Percentiles rank a stretch among this genome's conserved stretches.
Evolutionary conservation across 2,888 invertebrate species (phyloP).

Genomic region (Drymonia ruficornis): DNA sequence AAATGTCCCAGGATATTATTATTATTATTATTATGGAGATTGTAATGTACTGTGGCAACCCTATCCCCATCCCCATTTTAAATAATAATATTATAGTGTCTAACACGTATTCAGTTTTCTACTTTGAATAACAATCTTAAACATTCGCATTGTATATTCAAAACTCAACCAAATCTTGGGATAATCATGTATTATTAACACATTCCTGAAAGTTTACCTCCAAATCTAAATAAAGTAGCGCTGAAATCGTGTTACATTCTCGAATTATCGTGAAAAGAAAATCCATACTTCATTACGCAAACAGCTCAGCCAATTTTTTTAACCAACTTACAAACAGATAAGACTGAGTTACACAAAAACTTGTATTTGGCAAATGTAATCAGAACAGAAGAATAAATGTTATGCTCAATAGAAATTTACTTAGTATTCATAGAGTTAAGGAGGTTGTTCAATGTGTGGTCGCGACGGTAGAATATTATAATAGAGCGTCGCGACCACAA

Average conservation of each 20-base stretch:
- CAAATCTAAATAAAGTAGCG: neutral
- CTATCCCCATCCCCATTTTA: no score
- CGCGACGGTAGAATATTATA: neutral
- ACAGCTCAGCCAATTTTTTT: conserved; percentile 3
- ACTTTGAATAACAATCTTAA: no score
- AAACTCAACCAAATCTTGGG: no score
- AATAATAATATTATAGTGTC: no score
- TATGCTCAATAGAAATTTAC: conserved; percentile 18
- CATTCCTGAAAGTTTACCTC: neutral
- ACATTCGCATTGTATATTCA: no score
- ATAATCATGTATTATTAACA: no score
- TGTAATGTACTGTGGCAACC: no score
- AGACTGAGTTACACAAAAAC: conserved; percentile 11
- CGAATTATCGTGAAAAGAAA: neutral
- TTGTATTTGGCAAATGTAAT: conserved; percentile 17
- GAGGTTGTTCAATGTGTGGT: neutral
- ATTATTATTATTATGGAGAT: no score
- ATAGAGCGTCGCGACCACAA: no score
- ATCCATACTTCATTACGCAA: conserved; percentile 1
- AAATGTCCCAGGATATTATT: no score
- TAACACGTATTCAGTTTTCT: no score
- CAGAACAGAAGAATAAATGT: conserved; percentile 17
- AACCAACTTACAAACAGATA: conserved; percentile 7
- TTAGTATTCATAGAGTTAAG: conserved; percentile 3
- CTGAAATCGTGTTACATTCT: neutral